These are phyloP conservation scores for Buteo buteo DNA, from an alignment of 2,113 vertebrate species.

Conservation along the genomic window DNA sequence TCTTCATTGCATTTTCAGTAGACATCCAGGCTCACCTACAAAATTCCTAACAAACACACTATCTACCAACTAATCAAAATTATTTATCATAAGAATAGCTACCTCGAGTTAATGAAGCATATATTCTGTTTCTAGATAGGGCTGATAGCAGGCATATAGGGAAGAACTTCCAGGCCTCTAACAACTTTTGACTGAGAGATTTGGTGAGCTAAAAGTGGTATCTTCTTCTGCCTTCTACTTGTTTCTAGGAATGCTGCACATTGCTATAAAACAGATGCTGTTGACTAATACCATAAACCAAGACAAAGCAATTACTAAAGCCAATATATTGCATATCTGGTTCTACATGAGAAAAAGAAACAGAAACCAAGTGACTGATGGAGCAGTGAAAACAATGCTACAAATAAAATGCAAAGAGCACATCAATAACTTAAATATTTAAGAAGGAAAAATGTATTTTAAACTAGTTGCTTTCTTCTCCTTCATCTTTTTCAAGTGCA, in stretches of 20 bases:
- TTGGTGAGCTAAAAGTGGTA: background rate
- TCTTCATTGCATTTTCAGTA: background rate
- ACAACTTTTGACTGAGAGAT: background rate
- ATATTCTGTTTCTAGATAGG: background rate
- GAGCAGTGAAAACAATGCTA: background rate
- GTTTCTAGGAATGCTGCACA: background rate
- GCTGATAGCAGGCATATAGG: background rate
- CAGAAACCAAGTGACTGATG: background rate
- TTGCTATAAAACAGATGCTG: background rate
- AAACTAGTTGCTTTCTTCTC: background rate
- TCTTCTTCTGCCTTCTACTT: background rate
- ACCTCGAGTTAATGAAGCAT: background rate
- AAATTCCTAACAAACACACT: background rate
- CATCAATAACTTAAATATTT: background rate
- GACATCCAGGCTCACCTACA: background rate
- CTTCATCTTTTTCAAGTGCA: background rate
- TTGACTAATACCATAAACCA: background rate
- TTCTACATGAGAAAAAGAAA: background rate
- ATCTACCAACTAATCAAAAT: background rate
- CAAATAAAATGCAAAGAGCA: background rate
- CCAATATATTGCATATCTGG: background rate
- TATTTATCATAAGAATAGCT: background rate
- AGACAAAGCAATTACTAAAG: background rate
- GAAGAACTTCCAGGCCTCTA: background rate
- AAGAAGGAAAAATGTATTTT: background rate